A percentile compares a stretch with the other conserved stretches of the same genome.
These are phyloP conservation scores for Heliconius nattereri DNA, from an alignment of 1,140 invertebrate genomes.

Conservation along the genomic window DNA sequence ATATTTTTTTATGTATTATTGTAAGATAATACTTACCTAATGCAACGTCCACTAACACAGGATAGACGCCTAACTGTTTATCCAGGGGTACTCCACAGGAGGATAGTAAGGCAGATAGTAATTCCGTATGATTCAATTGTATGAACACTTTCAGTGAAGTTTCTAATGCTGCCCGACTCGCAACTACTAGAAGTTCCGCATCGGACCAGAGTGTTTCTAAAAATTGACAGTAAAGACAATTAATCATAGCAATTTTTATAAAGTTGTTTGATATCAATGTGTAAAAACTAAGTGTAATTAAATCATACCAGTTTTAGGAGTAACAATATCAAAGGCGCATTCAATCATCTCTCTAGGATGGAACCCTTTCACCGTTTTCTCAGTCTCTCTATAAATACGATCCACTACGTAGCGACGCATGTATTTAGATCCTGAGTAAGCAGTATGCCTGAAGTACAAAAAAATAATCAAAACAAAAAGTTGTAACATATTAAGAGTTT, in stretches of 20 bases:
- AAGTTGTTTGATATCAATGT: too few species aligned
- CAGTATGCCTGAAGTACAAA: constrained; percentile 86
- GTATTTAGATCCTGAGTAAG: constrained; percentile 88
- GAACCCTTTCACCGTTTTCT: constrained; percentile 90
- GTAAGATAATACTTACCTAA: constrained; percentile 62
- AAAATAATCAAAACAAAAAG: neutral
- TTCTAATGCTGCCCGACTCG: constrained; percentile 51
- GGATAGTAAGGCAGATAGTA: constrained; percentile 89
- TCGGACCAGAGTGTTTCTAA: constrained; percentile 88
- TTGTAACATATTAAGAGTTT: too few species aligned
- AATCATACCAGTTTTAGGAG: constrained; percentile 83
- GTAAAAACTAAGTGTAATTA: neutral
- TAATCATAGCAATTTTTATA: too few species aligned
- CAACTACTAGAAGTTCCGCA: constrained; percentile 86
- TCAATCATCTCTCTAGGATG: constrained; percentile 94
- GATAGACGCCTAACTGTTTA: constrained; percentile 85
- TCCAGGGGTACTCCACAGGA: constrained; percentile 90
- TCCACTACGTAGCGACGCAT: constrained; percentile 93
- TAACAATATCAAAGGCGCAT: constrained; percentile 96
- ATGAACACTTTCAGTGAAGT: constrained; percentile 86
- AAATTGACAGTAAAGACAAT: constrained; percentile 25
- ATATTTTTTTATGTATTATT: too few species aligned
- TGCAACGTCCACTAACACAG: constrained; percentile 83
- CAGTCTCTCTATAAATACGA: constrained; percentile 88
- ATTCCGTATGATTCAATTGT: constrained; percentile 90